phyloP scores from a whole-genome alignment of 2,797 vertebrate genomes.

The Liasis olivaceus region DNA sequence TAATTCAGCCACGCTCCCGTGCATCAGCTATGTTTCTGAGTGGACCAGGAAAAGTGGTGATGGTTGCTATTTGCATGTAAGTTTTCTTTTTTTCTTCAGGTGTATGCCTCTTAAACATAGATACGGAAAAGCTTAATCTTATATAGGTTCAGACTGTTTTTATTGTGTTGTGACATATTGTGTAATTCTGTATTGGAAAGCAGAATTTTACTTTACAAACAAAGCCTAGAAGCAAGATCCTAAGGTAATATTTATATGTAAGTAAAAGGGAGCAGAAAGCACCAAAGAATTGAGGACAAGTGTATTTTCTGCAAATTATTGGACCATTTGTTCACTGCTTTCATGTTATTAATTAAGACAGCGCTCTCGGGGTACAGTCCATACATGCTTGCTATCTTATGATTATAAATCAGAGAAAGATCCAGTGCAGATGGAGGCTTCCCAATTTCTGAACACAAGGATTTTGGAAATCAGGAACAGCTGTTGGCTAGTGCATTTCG shows the following conservation, averaged over 20 bases:
- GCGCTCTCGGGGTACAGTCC: neutral
- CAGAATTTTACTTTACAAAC: neutral
- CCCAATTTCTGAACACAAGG: neutral
- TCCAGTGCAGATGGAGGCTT: neutral
- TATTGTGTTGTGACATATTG: neutral
- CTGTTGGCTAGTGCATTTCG: neutral
- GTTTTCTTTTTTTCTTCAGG: slow-evolving; percentile 48
- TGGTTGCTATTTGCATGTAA: slow-evolving; percentile 99
- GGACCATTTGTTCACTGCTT: neutral
- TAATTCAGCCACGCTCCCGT: slow-evolving; percentile 88
- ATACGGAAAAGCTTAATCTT: neutral
- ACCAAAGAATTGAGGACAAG: neutral
- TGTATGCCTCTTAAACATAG: neutral
- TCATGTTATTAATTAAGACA: neutral
- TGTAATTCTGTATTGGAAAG: neutral
- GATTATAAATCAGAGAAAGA: neutral
- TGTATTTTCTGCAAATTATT: neutral
- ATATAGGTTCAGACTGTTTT: slow-evolving; percentile 12
- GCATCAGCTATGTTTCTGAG: slow-evolving; percentile 85
- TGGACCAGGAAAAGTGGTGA: slow-evolving; percentile 97
- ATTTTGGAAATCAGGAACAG: neutral
- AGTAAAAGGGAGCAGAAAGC: neutral
- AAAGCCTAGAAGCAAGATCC: neutral
- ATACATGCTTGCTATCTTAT: neutral
- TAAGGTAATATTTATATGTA: neutral